phyloP scores from a whole-genome alignment of 2,113 vertebrate genomes.

The Hoplias malabaricus region DNA sequence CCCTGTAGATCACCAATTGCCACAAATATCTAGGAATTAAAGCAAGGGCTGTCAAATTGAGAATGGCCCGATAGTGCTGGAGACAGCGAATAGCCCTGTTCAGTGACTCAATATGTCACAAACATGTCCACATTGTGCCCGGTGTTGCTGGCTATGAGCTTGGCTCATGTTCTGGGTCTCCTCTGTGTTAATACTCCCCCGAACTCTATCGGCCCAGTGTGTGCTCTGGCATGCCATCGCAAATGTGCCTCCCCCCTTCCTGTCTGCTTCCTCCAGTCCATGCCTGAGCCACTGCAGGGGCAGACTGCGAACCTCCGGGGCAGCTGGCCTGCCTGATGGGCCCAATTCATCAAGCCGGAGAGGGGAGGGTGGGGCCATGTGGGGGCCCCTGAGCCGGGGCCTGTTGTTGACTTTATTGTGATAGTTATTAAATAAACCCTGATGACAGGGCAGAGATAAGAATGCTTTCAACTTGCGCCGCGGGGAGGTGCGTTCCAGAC shows the following conservation, averaged over 20 bases:
- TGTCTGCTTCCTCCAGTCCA: constrained; percentile 44
- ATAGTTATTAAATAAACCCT: constrained; percentile 74
- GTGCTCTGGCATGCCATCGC: constrained; percentile 68
- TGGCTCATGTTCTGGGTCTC: constrained; percentile 58
- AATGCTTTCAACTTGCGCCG: constrained; percentile 71
- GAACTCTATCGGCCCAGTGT: constrained; percentile 67
- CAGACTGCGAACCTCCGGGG: constrained; percentile 76
- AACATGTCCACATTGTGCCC: constrained; percentile 61
- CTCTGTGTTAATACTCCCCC: constrained; percentile 57
- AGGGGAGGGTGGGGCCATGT: constrained; percentile 51
- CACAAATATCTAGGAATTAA: not conserved
- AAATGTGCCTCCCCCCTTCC: constrained; percentile 51
- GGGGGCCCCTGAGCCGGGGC: constrained; percentile 39
- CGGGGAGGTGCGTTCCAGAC: constrained; percentile 64
- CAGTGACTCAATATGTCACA: constrained; percentile 54
- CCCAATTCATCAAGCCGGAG: constrained; percentile 70
- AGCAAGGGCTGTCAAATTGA: not conserved
- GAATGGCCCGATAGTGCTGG: not conserved
- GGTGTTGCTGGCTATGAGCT: constrained; percentile 63
- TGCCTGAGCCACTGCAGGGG: constrained; percentile 56
- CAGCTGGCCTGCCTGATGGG: constrained; percentile 78
- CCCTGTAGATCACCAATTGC: not conserved
- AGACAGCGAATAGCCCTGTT: constrained; percentile 53
- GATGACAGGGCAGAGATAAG: constrained; percentile 68
- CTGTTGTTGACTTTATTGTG: constrained; percentile 72